phyloP scores from a whole-genome alignment of 2,797 vertebrate genomes.

The Parauchenoglanis ngamensis region DNA sequence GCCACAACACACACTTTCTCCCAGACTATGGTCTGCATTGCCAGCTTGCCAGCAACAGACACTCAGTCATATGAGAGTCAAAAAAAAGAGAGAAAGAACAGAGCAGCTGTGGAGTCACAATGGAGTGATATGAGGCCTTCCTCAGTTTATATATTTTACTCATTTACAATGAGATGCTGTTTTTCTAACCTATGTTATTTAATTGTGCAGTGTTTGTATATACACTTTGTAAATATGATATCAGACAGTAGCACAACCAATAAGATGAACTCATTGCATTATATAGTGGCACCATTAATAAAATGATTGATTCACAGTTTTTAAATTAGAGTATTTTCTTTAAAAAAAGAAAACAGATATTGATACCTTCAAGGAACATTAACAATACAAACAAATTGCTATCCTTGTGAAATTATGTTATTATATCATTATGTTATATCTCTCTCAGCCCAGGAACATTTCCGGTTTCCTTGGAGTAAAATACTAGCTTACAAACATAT shows the following conservation, averaged over 20 bases:
- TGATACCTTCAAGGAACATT: not conserved
- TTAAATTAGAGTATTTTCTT: not conserved
- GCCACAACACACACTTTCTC: slow-evolving; percentile 28
- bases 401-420: not conserved
- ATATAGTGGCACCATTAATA: not conserved
- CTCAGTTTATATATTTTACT: not conserved
- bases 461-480: not conserved
- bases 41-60: slow-evolving; percentile 3
- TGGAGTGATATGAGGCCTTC: not conserved
- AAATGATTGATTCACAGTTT: not conserved
- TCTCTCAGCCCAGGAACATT: not conserved
- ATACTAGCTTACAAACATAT: not conserved
- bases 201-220: not conserved
- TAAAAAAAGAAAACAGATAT: not conserved
- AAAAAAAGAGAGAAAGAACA: not conserved
- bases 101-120: slow-evolving; percentile 22
- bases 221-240: not conserved
- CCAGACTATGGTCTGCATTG: slow-evolving; percentile 14
- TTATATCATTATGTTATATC: not conserved
- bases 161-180: not conserved
- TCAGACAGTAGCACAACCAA: not conserved
- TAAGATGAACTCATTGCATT: not conserved
- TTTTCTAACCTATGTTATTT: not conserved
- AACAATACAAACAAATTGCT: not conserved
- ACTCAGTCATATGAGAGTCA: slow-evolving; percentile 14